Conservation (phyloP, 2,888 invertebrate genomes). For the Prenolepis imparis region DNA sequence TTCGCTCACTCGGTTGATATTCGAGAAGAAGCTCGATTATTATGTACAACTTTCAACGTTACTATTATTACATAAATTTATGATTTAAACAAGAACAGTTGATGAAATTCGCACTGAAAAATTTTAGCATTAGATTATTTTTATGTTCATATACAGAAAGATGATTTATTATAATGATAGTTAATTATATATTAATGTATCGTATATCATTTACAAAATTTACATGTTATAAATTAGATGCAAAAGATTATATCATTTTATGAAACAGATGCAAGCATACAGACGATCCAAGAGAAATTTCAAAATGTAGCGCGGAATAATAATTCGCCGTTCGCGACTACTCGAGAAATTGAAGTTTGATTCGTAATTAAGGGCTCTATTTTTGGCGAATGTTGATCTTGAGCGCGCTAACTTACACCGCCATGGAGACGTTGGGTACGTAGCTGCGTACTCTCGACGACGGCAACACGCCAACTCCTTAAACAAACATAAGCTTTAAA, state of each 20-base stretch:
- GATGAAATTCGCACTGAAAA: neutral
- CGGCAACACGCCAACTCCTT: conserved; percentile 79
- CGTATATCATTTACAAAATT: neutral
- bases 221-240: neutral
- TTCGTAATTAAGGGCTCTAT: conserved; percentile 51
- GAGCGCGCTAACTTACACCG: conserved; percentile 46
- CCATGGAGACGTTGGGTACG: conserved; percentile 40
- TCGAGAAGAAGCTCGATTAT: neutral
- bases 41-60: neutral
- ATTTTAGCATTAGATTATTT: neutral
- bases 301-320: neutral
- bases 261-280: neutral
- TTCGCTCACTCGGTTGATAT: conserved; percentile 16
- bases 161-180: neutral
- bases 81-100: neutral
- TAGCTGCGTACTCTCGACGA: conserved; percentile 62
- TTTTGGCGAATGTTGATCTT: conserved; percentile 56
- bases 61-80: neutral
- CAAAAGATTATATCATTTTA: neutral
- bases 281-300: neutral
- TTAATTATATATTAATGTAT: neutral
- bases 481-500: conserved; percentile 81
- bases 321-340: conserved; percentile 14
- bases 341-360: conserved; percentile 41
- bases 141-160: neutral